Base-by-base conservation (phyloP, 1,140 invertebrate species). In the Heliconius melpomene region DNA sequence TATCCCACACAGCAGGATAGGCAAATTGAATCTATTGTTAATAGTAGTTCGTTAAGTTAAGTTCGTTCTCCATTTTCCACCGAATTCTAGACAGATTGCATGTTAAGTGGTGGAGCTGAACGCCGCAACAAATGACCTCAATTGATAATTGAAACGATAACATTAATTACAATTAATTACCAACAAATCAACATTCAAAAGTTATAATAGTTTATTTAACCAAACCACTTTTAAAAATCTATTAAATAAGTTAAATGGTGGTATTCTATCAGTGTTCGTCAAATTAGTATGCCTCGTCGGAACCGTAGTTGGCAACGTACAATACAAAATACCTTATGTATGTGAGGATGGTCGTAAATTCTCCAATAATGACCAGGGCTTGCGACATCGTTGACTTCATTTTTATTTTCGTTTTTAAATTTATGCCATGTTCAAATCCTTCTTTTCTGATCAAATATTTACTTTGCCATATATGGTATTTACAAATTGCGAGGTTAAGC, bases 291-390 rank as follows among this genome's bases (percentile, higher is more conserved):
- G 78, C 74, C 75, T n/a, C 9, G 9, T 20, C 40, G 29, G 40
- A 71, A 6, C 20, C 7, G n/a, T 72, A 79, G 72, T 75, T 79
- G 73, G 78, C 78, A 79, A 29, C 26, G 40, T 60, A 71, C 75
- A 75, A 71, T 52, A 60, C 16, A 40, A 79, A 79, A 74, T 23
- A n/a, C 38, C 60, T 40, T 79, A 74, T 40, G 29, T 79, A 52
- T 60, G 73, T 38, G 70, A 20, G 20, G 29, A 74, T 71, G 40
- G 36, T 9, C 57, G 57, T 75, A 75, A 79, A 60, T 79, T 74
- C 66, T 52, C 18, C 40, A 20, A 23, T 78, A 78, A 78, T 54
- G 70, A 46, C 72, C n/a, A 46, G 54, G n/a, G 40, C 38, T 77
- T 77, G 54, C 75, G 60, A 76, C 75, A 76, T 46, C 75, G 38